Conservation (phyloP, 2,113 vertebrate genomes). For the Anser cygnoides region DNA sequence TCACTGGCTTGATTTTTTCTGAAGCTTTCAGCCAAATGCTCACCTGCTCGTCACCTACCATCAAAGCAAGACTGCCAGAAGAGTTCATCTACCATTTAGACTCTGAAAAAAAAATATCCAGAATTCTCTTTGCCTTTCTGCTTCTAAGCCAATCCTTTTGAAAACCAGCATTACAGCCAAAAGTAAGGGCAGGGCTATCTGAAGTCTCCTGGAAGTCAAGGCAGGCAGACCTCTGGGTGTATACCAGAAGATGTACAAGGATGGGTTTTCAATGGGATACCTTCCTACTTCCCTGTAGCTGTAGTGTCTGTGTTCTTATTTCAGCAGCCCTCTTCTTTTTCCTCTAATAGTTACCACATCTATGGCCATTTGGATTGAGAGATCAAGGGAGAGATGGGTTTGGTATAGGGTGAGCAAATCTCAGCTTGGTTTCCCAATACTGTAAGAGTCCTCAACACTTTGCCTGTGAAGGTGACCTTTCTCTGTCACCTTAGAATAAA, state of each 20-base stretch:
- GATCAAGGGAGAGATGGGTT: background rate
- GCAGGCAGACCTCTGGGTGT: background rate
- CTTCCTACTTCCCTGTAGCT: background rate
- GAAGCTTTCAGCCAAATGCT: background rate
- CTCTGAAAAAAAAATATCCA: background rate
- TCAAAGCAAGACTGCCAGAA: background rate
- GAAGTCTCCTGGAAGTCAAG: background rate
- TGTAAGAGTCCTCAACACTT: background rate
- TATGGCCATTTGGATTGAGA: rapidly evolving
- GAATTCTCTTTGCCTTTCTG: background rate
- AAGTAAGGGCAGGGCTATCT: background rate
- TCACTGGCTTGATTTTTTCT: constrained; percentile 24
- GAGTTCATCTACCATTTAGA: background rate
- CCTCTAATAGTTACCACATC: background rate
- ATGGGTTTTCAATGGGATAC: background rate
- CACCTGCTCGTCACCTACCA: background rate
- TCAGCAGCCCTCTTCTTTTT: background rate
- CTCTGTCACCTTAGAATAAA: background rate
- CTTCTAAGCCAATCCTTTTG: background rate
- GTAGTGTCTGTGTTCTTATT: background rate
- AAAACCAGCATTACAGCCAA: background rate
- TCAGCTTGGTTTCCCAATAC: background rate
- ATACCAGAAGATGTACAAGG: background rate
- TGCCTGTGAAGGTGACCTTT: background rate
- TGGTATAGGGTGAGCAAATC: background rate